Base-by-base conservation (phyloP, 2,797 vertebrate genomes). In the Hyperoplus immaculatus region DNA sequence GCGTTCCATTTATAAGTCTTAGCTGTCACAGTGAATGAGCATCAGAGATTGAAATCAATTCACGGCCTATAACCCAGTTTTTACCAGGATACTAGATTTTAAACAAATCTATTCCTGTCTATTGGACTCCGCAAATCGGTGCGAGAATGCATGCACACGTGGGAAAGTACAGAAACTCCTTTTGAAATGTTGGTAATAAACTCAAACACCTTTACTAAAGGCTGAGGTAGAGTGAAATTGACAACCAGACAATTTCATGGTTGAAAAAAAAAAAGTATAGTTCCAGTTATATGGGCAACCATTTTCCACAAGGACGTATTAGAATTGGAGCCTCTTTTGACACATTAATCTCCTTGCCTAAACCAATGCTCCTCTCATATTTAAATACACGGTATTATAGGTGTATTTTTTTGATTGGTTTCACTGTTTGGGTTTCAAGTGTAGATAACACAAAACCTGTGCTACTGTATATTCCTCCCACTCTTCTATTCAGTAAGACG, bases 1-100 rank as follows among this genome's bases (percentile, higher is more conserved):
- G 66, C 54, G 54, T 80, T 66, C 10, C 45, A 29, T 78, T 64
- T 16, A 67, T 49, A 71, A 78, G 67, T 71, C 51, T 62, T 16
- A 47, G 54, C 66, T 77, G 75, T 81, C 82, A 59, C 65, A 70
- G 55, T 77, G 71, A 89, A 72, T 86, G 72, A 85, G 53, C 69
- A 64, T 86, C 66, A 84, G 18, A 57, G 49, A 72, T 36, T 43
- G 21, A 29, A 49, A 85, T 65, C 45, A 7, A 2, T 83, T 80
- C 73, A 63, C 14, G 69, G 57, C 53, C 67, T 16, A 18, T 56
- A 63, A 67, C 56, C 64, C 49, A 43, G 54, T 64, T 77, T 85
- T 77, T 85, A 75, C 16, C 39, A 63, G 55, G 75, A 76, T 65
- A 74, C 50, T 15, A 10, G 53, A 45, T 57, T 79, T 84, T 67